These are phyloP conservation scores for Muscicapa adusta DNA, from an alignment of 2,113 vertebrate species.

Conservation along the genomic window DNA sequence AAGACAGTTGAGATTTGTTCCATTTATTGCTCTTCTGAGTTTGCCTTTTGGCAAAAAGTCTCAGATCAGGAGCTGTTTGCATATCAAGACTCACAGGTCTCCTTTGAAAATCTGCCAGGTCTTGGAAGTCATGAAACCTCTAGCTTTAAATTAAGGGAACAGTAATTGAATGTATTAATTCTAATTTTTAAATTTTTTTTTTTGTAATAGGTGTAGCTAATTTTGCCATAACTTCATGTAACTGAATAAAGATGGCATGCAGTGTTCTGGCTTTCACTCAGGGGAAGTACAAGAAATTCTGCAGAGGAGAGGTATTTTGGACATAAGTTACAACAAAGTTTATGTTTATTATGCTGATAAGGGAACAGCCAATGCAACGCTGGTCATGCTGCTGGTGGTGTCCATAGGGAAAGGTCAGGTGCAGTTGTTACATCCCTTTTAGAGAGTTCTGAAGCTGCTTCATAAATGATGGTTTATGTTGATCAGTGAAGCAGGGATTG, in stretches of 20 bases:
- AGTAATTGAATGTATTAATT: slow-evolving; percentile 11
- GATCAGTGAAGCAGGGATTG: background rate
- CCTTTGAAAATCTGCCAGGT: slow-evolving; percentile 43
- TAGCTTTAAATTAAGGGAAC: slow-evolving; percentile 9
- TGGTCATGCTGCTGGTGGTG: background rate
- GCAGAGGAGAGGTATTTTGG: background rate
- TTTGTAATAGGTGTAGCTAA: background rate
- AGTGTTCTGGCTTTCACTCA: background rate
- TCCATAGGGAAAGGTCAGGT: background rate
- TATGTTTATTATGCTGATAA: background rate
- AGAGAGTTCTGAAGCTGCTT: background rate
- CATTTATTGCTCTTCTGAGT: slow-evolving; percentile 48
- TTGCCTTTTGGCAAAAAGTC: slow-evolving; percentile 57
- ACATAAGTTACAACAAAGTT: background rate
- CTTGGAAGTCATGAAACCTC: slow-evolving; percentile 5
- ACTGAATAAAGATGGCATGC: background rate
- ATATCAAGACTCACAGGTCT: slow-evolving; percentile 39
- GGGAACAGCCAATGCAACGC: background rate
- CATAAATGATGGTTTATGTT: background rate
- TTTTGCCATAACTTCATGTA: slow-evolving; percentile 8
- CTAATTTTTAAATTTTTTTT: background rate
- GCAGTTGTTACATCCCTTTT: background rate
- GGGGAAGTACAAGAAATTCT: background rate
- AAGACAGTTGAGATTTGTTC: slow-evolving; percentile 53
- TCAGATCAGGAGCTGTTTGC: slow-evolving; percentile 19